Evolutionary conservation across 2,113 vertebrate species (phyloP), one percentile per base, ranked within the genome.

Genomic region (Cyanoramphus novaezelandiae): DNA sequence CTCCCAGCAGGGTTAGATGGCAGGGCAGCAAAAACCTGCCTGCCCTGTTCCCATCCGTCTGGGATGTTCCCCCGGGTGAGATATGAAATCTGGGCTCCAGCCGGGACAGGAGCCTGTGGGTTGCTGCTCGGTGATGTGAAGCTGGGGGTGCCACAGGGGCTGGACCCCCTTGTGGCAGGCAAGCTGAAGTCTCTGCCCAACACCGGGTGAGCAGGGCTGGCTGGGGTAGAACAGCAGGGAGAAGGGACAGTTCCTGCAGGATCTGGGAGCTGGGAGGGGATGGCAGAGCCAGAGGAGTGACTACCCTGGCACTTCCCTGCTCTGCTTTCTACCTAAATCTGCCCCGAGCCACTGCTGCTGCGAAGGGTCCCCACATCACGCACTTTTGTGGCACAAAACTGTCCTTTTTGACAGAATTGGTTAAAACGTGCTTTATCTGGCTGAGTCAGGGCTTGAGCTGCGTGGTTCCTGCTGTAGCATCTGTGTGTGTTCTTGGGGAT

Each of bases 361-460:
- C 10, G 6, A 13, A 29, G 37, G 1, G 11, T 35, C 10, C 25
- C 62, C 13, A 6, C 8, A 8, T 23, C 43, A 11, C 0, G 0
- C 46, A 15, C 46, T 31, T 31, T 46, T 60, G 43, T 7, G 57
- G 27, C 28, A 85, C 27, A 43, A 72, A 88, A 7, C 23, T 2
- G 28, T 37, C 31, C 31, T 33, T 91, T 79, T 37, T 18, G 70
- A 87, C 89, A 84, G 71, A 60, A 2, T 7, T 50, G 18, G 39
- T n/a, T 18, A 37, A 78, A 92, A 52, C 7, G 13, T 8, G 67
- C 31, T 80, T 80, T 92, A 39, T 77, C 35, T 94, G 49, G 27
- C 52, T 64, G 57, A 57, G 59, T 72, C 62, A 15, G 75, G 41
- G 43, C 33, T 57, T 8, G 29, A 85, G 41, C 64, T 70, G 60